Evolutionary conservation across 2,113 vertebrate species (phyloP), one percentile per base, ranked within the genome.

Genomic region (Misgurnus mizolepis): DNA sequence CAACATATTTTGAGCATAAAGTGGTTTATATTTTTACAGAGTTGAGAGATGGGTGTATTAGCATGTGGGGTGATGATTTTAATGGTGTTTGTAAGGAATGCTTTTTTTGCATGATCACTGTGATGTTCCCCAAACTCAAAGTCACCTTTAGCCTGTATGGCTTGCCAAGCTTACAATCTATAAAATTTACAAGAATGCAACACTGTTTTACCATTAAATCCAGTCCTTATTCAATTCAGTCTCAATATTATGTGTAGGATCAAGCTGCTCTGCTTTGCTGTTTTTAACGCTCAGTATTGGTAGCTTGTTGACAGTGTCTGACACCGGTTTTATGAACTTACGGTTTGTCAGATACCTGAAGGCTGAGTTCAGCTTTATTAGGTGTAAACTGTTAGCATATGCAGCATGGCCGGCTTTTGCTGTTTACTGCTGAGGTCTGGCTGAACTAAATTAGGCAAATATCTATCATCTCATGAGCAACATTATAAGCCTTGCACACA

Each of bases 41-140:
- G 67, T 47, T 34, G 56, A 55, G 60, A 49, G 10, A 49, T 9
- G 45, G 60, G 68, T 53, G 65, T 74, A 43, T 79, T 73, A 78
- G 85, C 85, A 84, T 84, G 83, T 75, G 61, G 65, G 67, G 64
- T 80, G 53, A 58, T 82, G 69, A 45, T 56, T 47, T 18, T 84
- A 69, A 64, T 74, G 65, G 71, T 76, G 50, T 61, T 78, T 47
- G 53, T 64, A 17, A 22, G 78, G 27, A 39, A 10, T 17, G 61
- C 17, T 61, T 78, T 47, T 67, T 71, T 69, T 83, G 83, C 85
- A 84, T 86, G 80, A 74, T 84, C 82, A 82, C 83, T 82, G 85
- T 88, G 84, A 84, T 67, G 80, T 43, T 55, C 53, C 22, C 64
- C 71, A 39, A 67, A 65, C 43, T 34, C 27, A 34, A 34, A 53